Percentiles rank a stretch among this genome's conserved stretches.
These are phyloP conservation scores for Fistularia tabacaria DNA, from an alignment of 2,797 vertebrate species.

Conservation along the genomic window DNA sequence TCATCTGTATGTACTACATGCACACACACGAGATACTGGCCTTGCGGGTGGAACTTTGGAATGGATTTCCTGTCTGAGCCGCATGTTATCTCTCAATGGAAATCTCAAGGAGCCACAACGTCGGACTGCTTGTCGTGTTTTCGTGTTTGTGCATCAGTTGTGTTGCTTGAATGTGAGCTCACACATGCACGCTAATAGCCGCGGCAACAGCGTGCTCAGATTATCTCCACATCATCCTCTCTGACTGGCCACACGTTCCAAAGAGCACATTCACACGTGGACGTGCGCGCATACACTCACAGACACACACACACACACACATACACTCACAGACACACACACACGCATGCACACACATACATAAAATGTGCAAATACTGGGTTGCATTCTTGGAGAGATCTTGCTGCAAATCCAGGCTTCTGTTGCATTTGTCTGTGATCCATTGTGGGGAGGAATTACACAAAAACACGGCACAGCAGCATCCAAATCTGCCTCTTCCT, in stretches of 20 bases:
- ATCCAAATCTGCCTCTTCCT: no score
- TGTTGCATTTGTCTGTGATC: slow-evolving; percentile 49
- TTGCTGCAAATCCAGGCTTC: slow-evolving; percentile 40
- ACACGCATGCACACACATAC: slow-evolving; percentile 1
- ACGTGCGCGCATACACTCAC: neutral
- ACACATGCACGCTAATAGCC: neutral
- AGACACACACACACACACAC: slow-evolving; percentile 1
- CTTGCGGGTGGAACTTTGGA: no score
- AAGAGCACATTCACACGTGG: neutral
- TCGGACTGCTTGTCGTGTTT: no score
- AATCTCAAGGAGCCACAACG: no score
- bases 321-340: neutral
- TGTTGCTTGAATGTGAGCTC: neutral
- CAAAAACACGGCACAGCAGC: neutral
- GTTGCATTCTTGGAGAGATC: slow-evolving; percentile 32
- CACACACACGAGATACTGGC: no score
- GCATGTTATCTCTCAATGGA: no score
- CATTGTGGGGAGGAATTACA: slow-evolving; percentile 27
- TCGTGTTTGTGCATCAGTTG: no score
- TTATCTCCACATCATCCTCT: no score
- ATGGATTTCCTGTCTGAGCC: no score
- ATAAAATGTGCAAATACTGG: slow-evolving; percentile 29
- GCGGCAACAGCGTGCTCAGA: neutral
- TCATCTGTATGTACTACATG: no score
- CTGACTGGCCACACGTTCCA: no score